Conservation (phyloP, 2,797 vertebrate species). For the Characodon lateralis region DNA sequence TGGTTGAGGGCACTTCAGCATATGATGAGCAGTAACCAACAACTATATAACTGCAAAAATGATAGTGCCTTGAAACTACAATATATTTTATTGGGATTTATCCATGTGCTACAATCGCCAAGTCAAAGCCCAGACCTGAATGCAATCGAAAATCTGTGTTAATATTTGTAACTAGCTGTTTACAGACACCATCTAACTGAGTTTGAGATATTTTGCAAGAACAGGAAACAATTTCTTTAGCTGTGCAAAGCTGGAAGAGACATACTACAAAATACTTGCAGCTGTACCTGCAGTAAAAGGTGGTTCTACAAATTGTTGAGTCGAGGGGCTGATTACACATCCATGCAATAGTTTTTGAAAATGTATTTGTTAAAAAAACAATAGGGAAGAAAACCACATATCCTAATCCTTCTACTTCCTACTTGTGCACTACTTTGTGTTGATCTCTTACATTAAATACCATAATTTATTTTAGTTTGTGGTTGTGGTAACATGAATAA, state of each 20-base stretch:
- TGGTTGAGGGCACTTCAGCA: slow-evolving; percentile 59
- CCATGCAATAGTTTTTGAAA: background rate
- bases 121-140: background rate
- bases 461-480: background rate
- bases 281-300: no score
- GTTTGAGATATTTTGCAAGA: background rate
- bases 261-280: background rate
- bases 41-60: slow-evolving; percentile 29
- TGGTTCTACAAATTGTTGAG: no score
- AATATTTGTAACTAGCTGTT: background rate
- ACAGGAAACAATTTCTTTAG: background rate
- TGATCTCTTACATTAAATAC: background rate
- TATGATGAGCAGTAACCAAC: slow-evolving; percentile 56
- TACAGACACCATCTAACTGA: background rate
- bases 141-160: background rate
- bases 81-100: background rate
- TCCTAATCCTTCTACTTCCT: background rate
- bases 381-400: background rate
- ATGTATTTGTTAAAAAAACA: background rate
- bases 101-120: no score
- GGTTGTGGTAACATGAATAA: background rate
- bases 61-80: background rate
- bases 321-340: background rate
- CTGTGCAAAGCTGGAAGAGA: background rate
- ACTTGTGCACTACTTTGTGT: background rate